Evolutionary conservation across 2,113 vertebrate species (phyloP), one percentile per base, ranked within the genome.

Genomic region (Pholis gunnellus): DNA sequence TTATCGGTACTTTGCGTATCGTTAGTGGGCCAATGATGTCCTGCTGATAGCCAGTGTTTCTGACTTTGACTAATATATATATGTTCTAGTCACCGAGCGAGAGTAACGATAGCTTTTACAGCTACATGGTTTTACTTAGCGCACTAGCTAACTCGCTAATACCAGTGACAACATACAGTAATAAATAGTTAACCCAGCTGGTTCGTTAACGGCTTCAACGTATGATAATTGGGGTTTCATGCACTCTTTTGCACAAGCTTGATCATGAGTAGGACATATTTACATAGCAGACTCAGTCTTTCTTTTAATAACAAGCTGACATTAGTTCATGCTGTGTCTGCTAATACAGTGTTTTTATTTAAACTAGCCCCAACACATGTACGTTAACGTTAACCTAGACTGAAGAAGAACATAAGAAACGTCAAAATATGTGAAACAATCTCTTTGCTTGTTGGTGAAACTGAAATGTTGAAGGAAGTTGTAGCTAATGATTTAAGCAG

Each of bases 71-170:
- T 17, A 38, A 40, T 5, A 4, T 11, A 34, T 18, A 15, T 36
- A 13, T 71, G 54, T 52, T 25, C 0, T 0, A 36, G 9, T 4
- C 22, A 17, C 11, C 0, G 14, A 56, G 57, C 18, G 31, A 18
- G 38, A 70, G 0, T 1, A 48, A 22, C 13, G 6, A 31, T 36
- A 4, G 2, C 9, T 42, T 50, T n/a, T 15, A 44, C 7, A 22
- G 31, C 4, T 73, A 10, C 48, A 18, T 20, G 18, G 48, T 40
- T 70, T 48, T 44, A n/a, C 22, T 31, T 68, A 1, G 31, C 31
- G 9, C 2, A 44, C 10, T 15, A 54, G 81, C 72, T 72, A 78
- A 46, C 36, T 13, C 20, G 82, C 81, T 81, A 71, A 72, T 22
- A 34, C 29, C 8, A 63, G 40, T 54, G 48, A 66, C 57, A 70